phyloP scores from a whole-genome alignment of 1,140 invertebrate genomes.

The Drosophila takahashii region DNA sequence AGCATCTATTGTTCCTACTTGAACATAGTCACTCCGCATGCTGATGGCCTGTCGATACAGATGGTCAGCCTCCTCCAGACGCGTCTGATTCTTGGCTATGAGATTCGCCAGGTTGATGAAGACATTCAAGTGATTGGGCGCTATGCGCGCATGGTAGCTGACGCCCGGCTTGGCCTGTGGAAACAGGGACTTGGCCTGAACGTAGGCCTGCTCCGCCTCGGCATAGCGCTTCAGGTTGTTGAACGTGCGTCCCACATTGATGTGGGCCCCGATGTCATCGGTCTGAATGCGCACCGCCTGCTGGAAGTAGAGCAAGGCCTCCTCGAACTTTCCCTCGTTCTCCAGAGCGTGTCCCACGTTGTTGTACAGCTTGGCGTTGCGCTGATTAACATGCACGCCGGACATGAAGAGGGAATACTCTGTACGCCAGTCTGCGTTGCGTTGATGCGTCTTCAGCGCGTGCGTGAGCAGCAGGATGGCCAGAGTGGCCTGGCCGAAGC shows the following conservation, averaged over 20 bases:
- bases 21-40: conserved; percentile 98
- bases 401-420: conserved; percentile 97
- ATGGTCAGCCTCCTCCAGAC: conserved; percentile 97
- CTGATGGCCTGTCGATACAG: conserved; percentile 97
- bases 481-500: conserved; percentile 86
- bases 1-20: no score
- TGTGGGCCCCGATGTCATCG: conserved; percentile 98
- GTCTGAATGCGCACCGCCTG: conserved; percentile 97
- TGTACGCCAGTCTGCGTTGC: conserved; percentile 96
- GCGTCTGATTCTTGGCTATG: conserved; percentile 95
- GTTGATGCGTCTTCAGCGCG: conserved; percentile 91
- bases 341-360: conserved; percentile 98
- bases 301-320: conserved; percentile 96
- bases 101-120: conserved; percentile 98
- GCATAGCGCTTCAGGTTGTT: conserved; percentile 96
- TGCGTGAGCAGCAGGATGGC: conserved; percentile 90
- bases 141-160: conserved; percentile 97
- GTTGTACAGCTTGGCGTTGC: conserved; percentile 98
- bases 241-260: conserved; percentile 97
- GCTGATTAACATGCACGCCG: conserved; percentile 94
- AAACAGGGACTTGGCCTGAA: conserved; percentile 94
- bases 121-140: conserved; percentile 98
- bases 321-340: conserved; percentile 91
- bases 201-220: conserved; percentile 96
- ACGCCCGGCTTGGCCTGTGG: conserved; percentile 96